Evolutionary conservation across 2,113 vertebrate genomes (phyloP), one percentile per base, ranked within the genome.

Genomic region (Peromyscus polionotus): DNA sequence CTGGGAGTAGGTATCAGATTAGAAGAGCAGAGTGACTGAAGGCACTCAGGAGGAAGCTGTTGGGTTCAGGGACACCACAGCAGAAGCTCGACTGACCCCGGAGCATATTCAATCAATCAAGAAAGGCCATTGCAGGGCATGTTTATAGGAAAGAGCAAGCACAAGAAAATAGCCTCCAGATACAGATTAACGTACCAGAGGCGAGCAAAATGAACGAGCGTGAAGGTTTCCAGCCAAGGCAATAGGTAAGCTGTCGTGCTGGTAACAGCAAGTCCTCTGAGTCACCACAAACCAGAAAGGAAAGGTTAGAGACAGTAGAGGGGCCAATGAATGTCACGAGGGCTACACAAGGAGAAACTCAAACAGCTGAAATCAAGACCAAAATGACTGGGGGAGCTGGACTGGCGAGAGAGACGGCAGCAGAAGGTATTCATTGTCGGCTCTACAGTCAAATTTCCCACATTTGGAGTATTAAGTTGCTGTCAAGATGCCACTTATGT

Each of bases 401-500:
- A 68, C 1, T 20, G 28, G 33, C 36, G 28, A 26, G 22, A 87
- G n/a, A 84, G 75, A 59, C 4, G 39, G 84, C 6, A 5, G 13
- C 19, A 45, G n/a, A 39, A 22, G 4, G 36, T 42, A 33, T 0
- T n/a, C 24, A n/a, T 61, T 36, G 70, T 16, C 65, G 20, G n/a
- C 39, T 93, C 61, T 48, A 0, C 8, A 63, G 33, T 28, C 33
- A 10, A 39, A 48, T 45, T 89, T 33, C 6, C 36, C 84, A 68
- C 17, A 67, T 26, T 54, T 77, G 90, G 36, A 91, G 31, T 72
- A 85, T 39, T 48, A 89, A 77, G 63, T 88, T 68, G 84, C 16
- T 33, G 54, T n/a, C 59, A 73, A 31, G 12, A 93, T 63, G 39
- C 51, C 39, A 88, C 22, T 97, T 88, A 48, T 80, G 80, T 90